Base-by-base conservation (phyloP, 2,888 invertebrate genomes). In the Ptilodon capucinus region DNA sequence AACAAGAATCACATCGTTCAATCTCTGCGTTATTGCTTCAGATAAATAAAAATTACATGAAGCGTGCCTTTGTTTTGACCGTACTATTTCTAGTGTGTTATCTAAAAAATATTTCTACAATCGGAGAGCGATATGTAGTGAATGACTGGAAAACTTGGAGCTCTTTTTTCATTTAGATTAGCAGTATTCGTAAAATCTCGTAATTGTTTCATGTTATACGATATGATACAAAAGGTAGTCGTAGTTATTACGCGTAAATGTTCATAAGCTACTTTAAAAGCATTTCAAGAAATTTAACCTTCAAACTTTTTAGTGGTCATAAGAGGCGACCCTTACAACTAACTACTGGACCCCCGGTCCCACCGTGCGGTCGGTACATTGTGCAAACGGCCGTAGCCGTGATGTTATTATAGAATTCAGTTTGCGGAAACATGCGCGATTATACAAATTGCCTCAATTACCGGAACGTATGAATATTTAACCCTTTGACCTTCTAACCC, bases 381-480 rank as follows among this genome's bases (percentile, higher is more conserved):
- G 52, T 48, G 44, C 44, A 55, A 53, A 43, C 50, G 21, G 50
- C 48, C 49, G 43, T 28, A 42, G 47, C 30, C 44, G 44, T 43
- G 44, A 50, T 54, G 60, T 60, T 60, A 64, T 64, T 60, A 64
- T 60, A 64, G 60, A 59, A 59, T 65, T 60, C 57, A 57, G 57
- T 64, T 55, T 62, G 55, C 57, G 53, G 60, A 62, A 55, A 60
- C 69, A 54, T 57, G 60, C 48, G 53, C 67, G 64, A 66, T 73
- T 71, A 73, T 71, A 71, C 72, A 66, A 72, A 72, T 72, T 60
- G 68, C 61, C 54, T 54, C 66, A 60, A 71, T 73, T 71, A 72
- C 64, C 60, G 59, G 45, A 28, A 48, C 57, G 47, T 60, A 71
- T 69, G 70, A 69, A 71, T 73, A 72, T 64, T 68, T 60, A 64